Evolutionary conservation across 2,797 vertebrate species (phyloP).

Genomic region (Muraenolepis orangiensis): DNA sequence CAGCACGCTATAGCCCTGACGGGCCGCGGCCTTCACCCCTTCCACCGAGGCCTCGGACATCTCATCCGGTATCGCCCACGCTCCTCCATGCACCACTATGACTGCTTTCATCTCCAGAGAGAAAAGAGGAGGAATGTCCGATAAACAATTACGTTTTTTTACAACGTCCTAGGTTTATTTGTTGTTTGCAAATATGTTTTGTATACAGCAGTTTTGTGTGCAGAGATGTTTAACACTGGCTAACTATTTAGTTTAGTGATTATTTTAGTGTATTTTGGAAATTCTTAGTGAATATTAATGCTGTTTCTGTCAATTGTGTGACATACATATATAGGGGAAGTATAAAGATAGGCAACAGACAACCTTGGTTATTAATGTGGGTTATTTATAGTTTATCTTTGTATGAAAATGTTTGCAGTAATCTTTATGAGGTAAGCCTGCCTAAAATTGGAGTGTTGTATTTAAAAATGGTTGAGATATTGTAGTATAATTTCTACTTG

Average conservation of each 20-base stretch:
- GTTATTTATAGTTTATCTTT: neutral
- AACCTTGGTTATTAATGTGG: neutral
- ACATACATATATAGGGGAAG: too few relatives aligned
- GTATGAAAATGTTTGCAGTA: neutral
- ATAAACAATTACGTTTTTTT: too few relatives aligned
- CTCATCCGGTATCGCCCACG: slow-evolving; percentile 74
- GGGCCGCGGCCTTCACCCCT: slow-evolving; percentile 71
- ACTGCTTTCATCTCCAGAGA: slow-evolving; percentile 62
- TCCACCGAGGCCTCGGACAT: slow-evolving; percentile 57
- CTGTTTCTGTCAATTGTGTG: too few relatives aligned
- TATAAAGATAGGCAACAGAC: neutral
- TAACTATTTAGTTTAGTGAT: too few relatives aligned
- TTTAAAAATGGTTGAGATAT: neutral
- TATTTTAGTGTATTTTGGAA: too few relatives aligned
- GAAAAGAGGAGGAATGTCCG: neutral
- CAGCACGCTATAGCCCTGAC: slow-evolving; percentile 59
- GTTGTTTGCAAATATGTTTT: too few relatives aligned
- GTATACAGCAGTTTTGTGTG: too few relatives aligned
- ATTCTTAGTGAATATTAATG: too few relatives aligned
- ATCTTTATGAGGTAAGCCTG: neutral
- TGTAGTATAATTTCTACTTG: too few relatives aligned
- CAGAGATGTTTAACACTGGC: too few relatives aligned
- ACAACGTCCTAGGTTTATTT: too few relatives aligned
- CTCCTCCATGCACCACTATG: slow-evolving; percentile 78
- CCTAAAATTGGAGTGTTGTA: neutral